phyloP scores from a whole-genome alignment of 92 coral and sea anemone genomes.

The Parazoanthus atlanticus region DNA sequence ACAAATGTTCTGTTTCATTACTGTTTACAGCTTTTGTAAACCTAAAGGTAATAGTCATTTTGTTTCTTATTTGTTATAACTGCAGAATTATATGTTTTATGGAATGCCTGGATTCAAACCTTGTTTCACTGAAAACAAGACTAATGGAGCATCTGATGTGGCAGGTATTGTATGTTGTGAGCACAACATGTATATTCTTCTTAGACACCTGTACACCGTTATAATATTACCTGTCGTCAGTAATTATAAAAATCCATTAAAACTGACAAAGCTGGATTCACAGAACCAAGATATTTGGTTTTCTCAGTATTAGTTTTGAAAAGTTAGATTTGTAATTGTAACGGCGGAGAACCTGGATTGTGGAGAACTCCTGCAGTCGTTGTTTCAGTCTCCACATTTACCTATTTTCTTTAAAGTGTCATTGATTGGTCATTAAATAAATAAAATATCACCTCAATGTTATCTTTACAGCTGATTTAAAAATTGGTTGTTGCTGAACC shows the following conservation, averaged over 20 bases:
- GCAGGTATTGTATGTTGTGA: conserved; percentile 26
- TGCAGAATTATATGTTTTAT: conserved; percentile 92
- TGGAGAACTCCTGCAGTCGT: background rate
- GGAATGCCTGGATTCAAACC: conserved; percentile 95
- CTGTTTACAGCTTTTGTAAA: too few relatives aligned
- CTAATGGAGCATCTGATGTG: conserved; percentile 10
- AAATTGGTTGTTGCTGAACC: too few relatives aligned
- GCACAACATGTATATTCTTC: background rate
- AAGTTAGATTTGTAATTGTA: too few relatives aligned
- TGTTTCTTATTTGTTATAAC: background rate
- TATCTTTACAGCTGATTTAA: too few relatives aligned
- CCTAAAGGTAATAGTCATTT: background rate
- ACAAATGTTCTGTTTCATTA: background rate
- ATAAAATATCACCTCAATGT: too few relatives aligned
- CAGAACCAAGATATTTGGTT: background rate
- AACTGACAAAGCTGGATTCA: background rate
- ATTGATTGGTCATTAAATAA: too few relatives aligned
- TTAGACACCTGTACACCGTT: too few relatives aligned
- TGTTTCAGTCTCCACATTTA: too few relatives aligned
- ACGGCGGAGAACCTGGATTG: background rate
- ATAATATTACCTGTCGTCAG: background rate
- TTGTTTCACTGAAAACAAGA: conserved; percentile 61
- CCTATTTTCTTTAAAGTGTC: too few relatives aligned
- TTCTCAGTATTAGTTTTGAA: background rate
- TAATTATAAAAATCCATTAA: background rate